Evolutionary conservation across 1,140 invertebrate species (phyloP), one percentile per base, ranked within the genome.

Genomic region (Drosophila dunni): DNA sequence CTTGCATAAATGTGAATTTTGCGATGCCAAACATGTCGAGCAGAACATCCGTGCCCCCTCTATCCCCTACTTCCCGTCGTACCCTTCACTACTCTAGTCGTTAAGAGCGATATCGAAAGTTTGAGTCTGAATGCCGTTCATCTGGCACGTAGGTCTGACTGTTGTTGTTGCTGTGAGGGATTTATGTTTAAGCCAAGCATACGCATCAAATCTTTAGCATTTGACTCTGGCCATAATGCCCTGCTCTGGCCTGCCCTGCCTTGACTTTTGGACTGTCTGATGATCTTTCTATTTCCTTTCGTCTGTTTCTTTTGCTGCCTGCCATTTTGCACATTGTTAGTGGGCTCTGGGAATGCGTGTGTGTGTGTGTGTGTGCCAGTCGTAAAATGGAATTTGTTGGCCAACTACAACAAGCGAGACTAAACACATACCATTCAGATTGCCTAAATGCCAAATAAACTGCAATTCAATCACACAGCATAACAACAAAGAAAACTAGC

Each of bases 351-450:
- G 64, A 69, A 20, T 20, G 50, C 48, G 38, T 13, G 33, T 36
- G 46, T 17, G 15, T 17, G 34, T 34, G 36, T 40, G 53, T 56
- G 34, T 53, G 57, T 51, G 42, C 24, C 36, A 40, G 54, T 82
- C 70, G 63, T 77, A 72, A 78, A 83, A 62, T 51, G 58, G 51
- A 83, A 89, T 78, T 86, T 79, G 45, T 88, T 89, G 29, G 79
- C 53, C 15, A 48, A 56, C 54, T 68, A 67, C 69, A 65, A 56
- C 38, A 13, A 46, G 15, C 38, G 50, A 51, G 53, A 9, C 5
- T 15, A 54, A 54, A 58, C 44, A 44, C 11, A 61, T 69, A 53
- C 36, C 29, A n/a, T 29, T 54, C 44, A 33, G 42, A 78, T 71
- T 78, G 62, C 58, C 62, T 62, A 65, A 81, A 54, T 69, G 80